A percentile compares a stretch with the other conserved stretches of the same genome.
Conservation (phyloP, 2,888 invertebrate genomes). For the Gerris lacustris region DNA sequence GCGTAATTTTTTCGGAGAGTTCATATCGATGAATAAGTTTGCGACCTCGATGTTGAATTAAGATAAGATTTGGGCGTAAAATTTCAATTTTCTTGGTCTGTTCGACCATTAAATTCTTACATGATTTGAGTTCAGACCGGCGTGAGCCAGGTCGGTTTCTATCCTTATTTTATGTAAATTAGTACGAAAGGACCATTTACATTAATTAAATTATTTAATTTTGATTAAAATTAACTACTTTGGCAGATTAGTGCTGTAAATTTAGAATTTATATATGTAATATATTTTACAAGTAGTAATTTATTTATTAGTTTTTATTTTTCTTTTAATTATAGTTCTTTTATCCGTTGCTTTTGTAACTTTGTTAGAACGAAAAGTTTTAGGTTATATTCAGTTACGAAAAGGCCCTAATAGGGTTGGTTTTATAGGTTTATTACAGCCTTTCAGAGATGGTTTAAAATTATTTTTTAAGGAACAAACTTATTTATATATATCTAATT, state of each 20-base stretch:
- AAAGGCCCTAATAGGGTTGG: constrained; percentile 62
- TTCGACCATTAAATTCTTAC: constrained; percentile 73
- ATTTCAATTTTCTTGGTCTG: constrained; percentile 58
- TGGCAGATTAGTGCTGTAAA: constrained; percentile 57
- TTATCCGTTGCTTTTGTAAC: constrained; percentile 57
- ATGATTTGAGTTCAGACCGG: constrained; percentile 83
- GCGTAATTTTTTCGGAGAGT: constrained; percentile 65
- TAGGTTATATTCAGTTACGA: constrained; percentile 60
- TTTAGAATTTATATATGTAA: constrained; percentile 54
- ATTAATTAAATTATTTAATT: constrained; percentile 44
- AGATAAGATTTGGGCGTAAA: constrained; percentile 52
- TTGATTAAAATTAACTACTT: constrained; percentile 41
- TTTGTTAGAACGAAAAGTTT: constrained; percentile 56
- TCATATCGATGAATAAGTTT: constrained; percentile 60
- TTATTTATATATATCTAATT: constrained; percentile 47
- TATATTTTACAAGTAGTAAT: constrained; percentile 46
- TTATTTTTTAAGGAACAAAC: constrained; percentile 55
- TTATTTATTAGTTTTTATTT: constrained; percentile 38
- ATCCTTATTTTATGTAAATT: constrained; percentile 51
- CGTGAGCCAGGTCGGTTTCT: constrained; percentile 75
- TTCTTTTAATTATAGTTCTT: constrained; percentile 48
- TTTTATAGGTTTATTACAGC: constrained; percentile 49
- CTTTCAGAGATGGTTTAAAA: constrained; percentile 60
- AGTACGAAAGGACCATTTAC: constrained; percentile 64
- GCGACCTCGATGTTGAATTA: constrained; percentile 86